phyloP scores from a whole-genome alignment of 2,797 vertebrate genomes.

The Hydrolagus colliei region DNA sequence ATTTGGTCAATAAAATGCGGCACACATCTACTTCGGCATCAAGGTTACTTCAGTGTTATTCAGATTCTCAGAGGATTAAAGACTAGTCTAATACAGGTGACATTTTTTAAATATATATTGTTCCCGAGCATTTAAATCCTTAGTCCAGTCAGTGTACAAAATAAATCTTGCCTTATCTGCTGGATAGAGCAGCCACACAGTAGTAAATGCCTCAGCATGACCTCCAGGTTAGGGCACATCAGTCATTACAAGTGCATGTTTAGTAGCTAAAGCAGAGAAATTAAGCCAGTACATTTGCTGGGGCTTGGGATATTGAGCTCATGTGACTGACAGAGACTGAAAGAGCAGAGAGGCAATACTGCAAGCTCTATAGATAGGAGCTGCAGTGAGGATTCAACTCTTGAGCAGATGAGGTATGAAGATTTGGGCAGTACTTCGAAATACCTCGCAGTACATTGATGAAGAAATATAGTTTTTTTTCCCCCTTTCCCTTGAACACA shows the following conservation, averaged over 20 bases:
- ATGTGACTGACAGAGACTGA: conserved; percentile 28
- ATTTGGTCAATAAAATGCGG: conserved; percentile 14
- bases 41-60: not conserved
- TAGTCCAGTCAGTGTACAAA: not conserved
- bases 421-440: not conserved
- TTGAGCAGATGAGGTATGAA: not conserved
- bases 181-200: conserved; percentile 19
- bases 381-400: not conserved
- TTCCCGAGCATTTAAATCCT: conserved; percentile 7
- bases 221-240: conserved; percentile 46
- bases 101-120: conserved; percentile 10
- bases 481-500: not conserved
- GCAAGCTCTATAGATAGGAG: conserved; percentile 6
- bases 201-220: conserved; percentile 47
- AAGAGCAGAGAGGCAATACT: conserved; percentile 22
- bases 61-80: conserved; percentile 18
- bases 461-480: not conserved
- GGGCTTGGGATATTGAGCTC: conserved; percentile 34
- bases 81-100: conserved; percentile 24
- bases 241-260: conserved; percentile 41
- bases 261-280: conserved; percentile 39
- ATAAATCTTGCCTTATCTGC: conserved; percentile 23
- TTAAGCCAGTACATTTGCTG: conserved; percentile 36
- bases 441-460: not conserved
- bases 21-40: not conserved